Conservation (phyloP, 1,140 invertebrate species). For the Eumaeus atala region DNA sequence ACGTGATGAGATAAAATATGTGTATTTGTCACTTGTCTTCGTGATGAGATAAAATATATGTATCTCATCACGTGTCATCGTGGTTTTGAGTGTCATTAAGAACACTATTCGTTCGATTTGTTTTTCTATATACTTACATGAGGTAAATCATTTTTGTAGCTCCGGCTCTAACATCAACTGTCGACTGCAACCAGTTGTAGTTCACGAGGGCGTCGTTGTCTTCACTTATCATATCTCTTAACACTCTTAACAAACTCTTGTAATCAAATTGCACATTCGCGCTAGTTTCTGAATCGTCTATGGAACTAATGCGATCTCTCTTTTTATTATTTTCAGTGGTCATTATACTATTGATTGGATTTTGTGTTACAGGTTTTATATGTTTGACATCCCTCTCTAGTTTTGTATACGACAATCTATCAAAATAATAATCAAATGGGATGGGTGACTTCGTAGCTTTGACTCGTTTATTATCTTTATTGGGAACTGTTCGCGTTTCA, state of each 20-base stretch:
- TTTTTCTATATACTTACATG: conserved; percentile 35
- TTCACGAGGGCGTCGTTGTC: conserved; percentile 24
- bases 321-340: no score
- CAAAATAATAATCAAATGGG: background rate
- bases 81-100: no score
- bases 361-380: background rate
- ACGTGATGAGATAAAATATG: no score
- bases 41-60: no score
- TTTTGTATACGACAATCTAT: background rate
- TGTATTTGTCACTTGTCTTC: no score
- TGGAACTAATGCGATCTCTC: no score
- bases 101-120: no score
- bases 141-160: conserved; percentile 36
- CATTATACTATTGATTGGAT: background rate
- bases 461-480: background rate
- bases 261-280: no score
- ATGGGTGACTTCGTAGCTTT: background rate
- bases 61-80: no score
- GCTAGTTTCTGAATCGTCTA: no score
- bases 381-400: background rate
- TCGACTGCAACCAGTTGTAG: conserved; percentile 44
- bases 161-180: conserved; percentile 41
- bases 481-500: no score
- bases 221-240: conserved; percentile 26
- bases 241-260: conserved; percentile 15